phyloP scores from a whole-genome alignment of 2,888 invertebrate species.

The Drosophila quasianomalipes region DNA sequence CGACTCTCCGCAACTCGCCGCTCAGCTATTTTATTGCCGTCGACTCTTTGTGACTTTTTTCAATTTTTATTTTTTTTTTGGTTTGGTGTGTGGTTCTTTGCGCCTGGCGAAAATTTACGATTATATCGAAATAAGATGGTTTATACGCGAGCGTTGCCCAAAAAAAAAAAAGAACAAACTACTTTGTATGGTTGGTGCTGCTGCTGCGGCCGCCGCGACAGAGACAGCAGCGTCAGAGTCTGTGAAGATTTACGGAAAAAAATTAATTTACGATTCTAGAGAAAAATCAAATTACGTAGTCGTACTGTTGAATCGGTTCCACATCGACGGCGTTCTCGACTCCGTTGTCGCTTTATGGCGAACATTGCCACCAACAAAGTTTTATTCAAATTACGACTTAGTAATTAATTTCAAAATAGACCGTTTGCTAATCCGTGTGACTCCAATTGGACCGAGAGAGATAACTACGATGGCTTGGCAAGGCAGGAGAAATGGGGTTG shows the following conservation, averaged over 20 bases:
- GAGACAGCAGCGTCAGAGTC: slow-evolving; percentile 35
- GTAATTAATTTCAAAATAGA: slow-evolving; percentile 76
- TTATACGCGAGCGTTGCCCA: slow-evolving; percentile 73
- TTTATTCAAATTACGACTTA: slow-evolving; percentile 74
- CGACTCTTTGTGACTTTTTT: slow-evolving; percentile 74
- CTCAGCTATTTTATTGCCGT: slow-evolving; percentile 77
- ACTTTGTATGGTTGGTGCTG: slow-evolving; percentile 64
- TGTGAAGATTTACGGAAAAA: slow-evolving; percentile 75
- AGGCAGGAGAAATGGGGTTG: neutral
- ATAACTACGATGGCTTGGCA: slow-evolving; percentile 10
- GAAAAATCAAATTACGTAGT: slow-evolving; percentile 79
- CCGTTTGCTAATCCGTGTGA: slow-evolving; percentile 60
- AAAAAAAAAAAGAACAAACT: slow-evolving; percentile 43
- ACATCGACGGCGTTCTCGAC: slow-evolving; percentile 9
- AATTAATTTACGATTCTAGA: slow-evolving; percentile 79
- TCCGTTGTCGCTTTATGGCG: slow-evolving; percentile 8
- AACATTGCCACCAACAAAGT: slow-evolving; percentile 67
- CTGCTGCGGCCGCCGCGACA: slow-evolving; percentile 21
- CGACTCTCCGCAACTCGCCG: slow-evolving; percentile 36
- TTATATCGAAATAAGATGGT: slow-evolving; percentile 82
- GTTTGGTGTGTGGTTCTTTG: slow-evolving; percentile 58
- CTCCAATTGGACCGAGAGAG: slow-evolving; percentile 51
- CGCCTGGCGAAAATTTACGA: slow-evolving; percentile 79
- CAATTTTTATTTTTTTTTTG: slow-evolving; percentile 32
- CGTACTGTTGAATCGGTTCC: slow-evolving; percentile 41